Percentiles rank a stretch among this genome's conserved stretches.
phyloP scores from a whole-genome alignment of 2,888 invertebrate genomes.

The Drosophila recens region DNA sequence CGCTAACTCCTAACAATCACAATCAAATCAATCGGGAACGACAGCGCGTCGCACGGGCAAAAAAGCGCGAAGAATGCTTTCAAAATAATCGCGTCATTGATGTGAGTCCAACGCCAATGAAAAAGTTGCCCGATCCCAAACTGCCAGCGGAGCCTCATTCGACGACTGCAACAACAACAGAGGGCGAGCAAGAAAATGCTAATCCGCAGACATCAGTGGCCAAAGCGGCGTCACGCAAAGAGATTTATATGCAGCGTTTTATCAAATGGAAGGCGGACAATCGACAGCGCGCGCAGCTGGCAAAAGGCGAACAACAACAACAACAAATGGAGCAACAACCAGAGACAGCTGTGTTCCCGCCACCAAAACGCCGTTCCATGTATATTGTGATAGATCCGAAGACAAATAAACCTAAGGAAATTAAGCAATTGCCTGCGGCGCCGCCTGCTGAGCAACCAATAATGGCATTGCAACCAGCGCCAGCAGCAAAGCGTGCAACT shows the following conservation, averaged over 20 bases:
- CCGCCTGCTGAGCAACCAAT: background rate
- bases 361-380: conserved; percentile 9
- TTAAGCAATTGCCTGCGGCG: background rate
- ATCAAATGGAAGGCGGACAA: conserved; percentile 37
- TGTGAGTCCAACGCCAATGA: conserved; percentile 51
- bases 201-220: background rate
- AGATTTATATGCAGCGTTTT: conserved; percentile 44
- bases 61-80: conserved; percentile 64
- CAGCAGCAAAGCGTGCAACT: background rate
- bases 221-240: background rate
- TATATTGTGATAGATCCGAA: conserved; percentile 17
- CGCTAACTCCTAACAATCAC: conserved; percentile 51
- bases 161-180: background rate
- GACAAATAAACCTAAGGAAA: conserved; percentile 1
- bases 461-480: background rate
- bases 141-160: background rate
- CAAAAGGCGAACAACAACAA: background rate
- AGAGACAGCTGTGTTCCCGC: background rate
- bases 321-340: background rate
- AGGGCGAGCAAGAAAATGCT: conserved; percentile 42
- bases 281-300: background rate
- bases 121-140: background rate
- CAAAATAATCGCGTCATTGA: conserved; percentile 62
- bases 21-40: conserved; percentile 58
- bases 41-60: conserved; percentile 55